Conservation (phyloP, 2,113 vertebrate genomes). For the Hassar affinis region DNA sequence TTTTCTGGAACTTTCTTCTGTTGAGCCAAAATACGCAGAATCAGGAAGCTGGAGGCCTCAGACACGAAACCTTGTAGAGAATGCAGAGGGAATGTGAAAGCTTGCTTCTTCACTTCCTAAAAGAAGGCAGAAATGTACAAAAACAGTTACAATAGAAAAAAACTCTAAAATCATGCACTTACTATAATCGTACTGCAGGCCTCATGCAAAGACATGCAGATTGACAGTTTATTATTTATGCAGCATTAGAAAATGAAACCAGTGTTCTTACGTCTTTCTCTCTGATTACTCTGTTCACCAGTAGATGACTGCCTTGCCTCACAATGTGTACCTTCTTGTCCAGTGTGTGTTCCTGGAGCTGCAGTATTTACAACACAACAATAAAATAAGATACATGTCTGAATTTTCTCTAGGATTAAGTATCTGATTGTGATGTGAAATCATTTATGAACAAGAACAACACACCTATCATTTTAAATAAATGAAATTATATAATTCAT, state of each 20-base stretch:
- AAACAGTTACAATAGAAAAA: not conserved
- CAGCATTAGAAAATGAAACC: not conserved
- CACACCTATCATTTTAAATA: not conserved
- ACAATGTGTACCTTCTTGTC: constrained; percentile 74
- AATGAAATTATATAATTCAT: not conserved
- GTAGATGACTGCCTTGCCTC: constrained; percentile 67
- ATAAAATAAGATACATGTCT: not conserved
- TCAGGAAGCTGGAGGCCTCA: constrained; percentile 80
- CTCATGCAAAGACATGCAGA: not conserved
- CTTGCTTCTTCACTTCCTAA: constrained; percentile 67
- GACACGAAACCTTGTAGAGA: constrained; percentile 75
- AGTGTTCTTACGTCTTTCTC: constrained; percentile 77
- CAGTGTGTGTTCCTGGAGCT: constrained; percentile 72
- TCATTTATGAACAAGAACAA: not conserved
- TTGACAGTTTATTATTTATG: not conserved
- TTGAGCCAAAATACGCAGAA: constrained; percentile 80
- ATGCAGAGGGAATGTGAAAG: constrained; percentile 59
- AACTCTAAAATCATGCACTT: not conserved
- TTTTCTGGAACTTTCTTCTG: constrained; percentile 65
- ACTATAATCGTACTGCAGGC: not conserved
- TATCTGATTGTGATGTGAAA: not conserved
- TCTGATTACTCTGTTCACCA: constrained; percentile 69
- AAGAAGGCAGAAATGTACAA: not conserved
- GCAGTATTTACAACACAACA: constrained; percentile 16
- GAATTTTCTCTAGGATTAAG: not conserved